Conservation (phyloP, 37 sponge, comb jelly and placozoan species). For the Halichondria panicea region DNA sequence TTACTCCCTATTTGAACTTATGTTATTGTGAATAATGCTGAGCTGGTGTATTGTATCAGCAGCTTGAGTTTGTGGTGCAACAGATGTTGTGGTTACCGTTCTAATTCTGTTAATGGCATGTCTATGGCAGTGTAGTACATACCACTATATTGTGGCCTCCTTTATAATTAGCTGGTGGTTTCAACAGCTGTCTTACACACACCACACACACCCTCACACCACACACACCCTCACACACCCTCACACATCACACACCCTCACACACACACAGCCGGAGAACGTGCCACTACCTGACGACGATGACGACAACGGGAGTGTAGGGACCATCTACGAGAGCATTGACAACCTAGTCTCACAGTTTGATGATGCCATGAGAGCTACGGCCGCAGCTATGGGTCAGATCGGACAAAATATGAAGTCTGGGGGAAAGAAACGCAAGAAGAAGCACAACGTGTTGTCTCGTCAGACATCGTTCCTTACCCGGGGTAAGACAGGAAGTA, state of each 20-base stretch:
- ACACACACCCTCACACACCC: too few relatives aligned
- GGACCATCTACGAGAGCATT: slow-evolving; percentile 62
- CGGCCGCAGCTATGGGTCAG: slow-evolving; percentile 45
- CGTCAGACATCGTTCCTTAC: slow-evolving; percentile 13
- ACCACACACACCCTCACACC: too few relatives aligned
- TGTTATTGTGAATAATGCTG: too few relatives aligned
- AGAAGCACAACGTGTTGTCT: slow-evolving; percentile 30
- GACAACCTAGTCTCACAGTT: slow-evolving; percentile 61
- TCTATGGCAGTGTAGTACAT: too few relatives aligned
- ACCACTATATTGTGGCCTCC: too few relatives aligned
- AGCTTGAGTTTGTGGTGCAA: too few relatives aligned
- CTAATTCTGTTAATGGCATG: too few relatives aligned
- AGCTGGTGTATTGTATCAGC: too few relatives aligned
- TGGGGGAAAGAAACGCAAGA: slow-evolving; percentile 21
- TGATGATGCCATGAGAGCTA: slow-evolving; percentile 40
- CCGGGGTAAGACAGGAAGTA: background rate
- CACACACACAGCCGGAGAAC: background rate
- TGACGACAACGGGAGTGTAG: slow-evolving; percentile 49
- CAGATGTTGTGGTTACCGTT: too few relatives aligned
- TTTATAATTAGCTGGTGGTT: too few relatives aligned
- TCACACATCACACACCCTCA: background rate
- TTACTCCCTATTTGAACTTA: too few relatives aligned
- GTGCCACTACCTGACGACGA: background rate
- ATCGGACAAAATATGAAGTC: slow-evolving; percentile 30
- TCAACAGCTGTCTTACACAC: too few relatives aligned